Percentiles rank a stretch among this genome's conserved stretches.
Conservation (phyloP, 2,797 vertebrate species). For the Eulemur coronatus region DNA sequence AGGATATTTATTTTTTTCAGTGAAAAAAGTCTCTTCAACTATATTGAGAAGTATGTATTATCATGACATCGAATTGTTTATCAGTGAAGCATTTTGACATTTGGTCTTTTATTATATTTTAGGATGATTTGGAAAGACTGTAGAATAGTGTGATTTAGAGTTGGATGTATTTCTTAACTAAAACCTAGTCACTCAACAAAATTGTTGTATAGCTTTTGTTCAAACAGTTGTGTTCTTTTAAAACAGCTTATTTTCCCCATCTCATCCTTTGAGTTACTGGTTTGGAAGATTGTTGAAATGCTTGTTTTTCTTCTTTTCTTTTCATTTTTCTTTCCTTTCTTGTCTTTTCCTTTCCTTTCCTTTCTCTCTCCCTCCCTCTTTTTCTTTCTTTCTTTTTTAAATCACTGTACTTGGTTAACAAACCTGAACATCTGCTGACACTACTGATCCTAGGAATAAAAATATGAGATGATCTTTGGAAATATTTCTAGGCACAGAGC, state of each 20-base stretch:
- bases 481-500: conserved; percentile 57
- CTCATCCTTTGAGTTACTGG: not conserved
- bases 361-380: not conserved
- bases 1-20: conserved; percentile 1
- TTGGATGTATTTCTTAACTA: conserved; percentile 39
- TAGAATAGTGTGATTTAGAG: not conserved
- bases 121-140: not conserved
- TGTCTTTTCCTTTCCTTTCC: too few species aligned
- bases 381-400: not conserved
- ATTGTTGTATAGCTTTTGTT: not conserved
- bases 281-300: not conserved
- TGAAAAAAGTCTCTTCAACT: not conserved
- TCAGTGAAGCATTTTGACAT: not conserved
- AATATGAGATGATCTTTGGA: conserved; percentile 56
- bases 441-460: conserved; percentile 71
- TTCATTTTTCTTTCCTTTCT: too few species aligned
- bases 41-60: not conserved
- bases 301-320: not conserved
- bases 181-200: conserved; percentile 17
- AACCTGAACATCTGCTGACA: conserved; percentile 63
- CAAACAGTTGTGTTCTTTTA: not conserved
- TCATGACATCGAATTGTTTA: not conserved
- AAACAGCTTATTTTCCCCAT: not conserved
- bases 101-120: conserved; percentile 11
- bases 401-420: conserved; percentile 56